A percentile compares a stretch with the other conserved stretches of the same genome.
phyloP scores from a whole-genome alignment of 1,140 invertebrate genomes.

The Oryctes rhinoceros region DNA sequence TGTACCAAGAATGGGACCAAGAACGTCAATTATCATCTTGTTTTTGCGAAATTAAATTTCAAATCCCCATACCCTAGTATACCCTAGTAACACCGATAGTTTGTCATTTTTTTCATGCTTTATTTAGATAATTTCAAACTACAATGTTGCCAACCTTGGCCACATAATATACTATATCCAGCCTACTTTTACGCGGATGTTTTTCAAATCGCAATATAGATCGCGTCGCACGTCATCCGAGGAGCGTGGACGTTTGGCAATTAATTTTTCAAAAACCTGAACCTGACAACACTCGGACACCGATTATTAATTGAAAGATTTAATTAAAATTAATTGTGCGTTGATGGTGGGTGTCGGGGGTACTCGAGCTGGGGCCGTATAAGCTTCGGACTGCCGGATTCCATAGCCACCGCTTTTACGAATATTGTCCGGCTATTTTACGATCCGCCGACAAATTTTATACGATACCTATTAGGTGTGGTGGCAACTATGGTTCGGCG shows the following conservation, averaged over 20 bases:
- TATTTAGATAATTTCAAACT: no score
- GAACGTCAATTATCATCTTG: no score
- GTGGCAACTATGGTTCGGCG: no score
- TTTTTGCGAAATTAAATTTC: no score
- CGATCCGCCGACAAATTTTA: neutral
- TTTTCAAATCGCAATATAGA: neutral
- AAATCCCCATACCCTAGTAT: no score
- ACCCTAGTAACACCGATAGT: no score
- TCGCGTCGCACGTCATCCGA: neutral
- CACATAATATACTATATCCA: neutral
- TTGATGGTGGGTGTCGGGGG: neutral
- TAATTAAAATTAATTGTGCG: constrained; percentile 33
- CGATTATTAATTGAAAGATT: constrained; percentile 35
- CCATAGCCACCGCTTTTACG: neutral
- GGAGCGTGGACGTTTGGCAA: neutral
- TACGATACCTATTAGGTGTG: neutral
- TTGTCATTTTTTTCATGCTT: no score
- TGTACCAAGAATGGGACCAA: no score
- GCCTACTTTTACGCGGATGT: neutral
- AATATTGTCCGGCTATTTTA: constrained; percentile 19
- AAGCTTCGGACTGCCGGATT: no score
- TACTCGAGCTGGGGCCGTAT: no score
- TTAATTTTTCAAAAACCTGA: constrained; percentile 37
- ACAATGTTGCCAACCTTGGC: no score
- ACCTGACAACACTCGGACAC: constrained; percentile 12